Conservation (phyloP, 2,888 invertebrate species). For the Amiota mariae region DNA sequence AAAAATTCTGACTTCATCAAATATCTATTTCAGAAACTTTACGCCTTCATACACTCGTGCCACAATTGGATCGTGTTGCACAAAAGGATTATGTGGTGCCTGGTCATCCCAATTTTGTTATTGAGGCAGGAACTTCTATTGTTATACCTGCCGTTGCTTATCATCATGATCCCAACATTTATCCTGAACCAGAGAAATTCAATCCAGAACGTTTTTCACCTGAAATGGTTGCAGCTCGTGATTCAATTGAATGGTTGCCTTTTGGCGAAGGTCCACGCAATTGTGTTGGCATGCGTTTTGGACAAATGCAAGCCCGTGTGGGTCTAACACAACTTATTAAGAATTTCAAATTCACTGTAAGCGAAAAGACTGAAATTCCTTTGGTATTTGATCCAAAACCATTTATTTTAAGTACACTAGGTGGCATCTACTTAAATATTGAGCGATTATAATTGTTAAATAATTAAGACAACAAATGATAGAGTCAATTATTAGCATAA, state of each 20-base stretch:
- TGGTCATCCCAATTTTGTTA: slow-evolving; percentile 38
- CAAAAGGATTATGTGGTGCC: slow-evolving; percentile 60
- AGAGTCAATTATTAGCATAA: not conserved
- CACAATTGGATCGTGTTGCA: slow-evolving; percentile 57
- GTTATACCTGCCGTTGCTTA: slow-evolving; percentile 75
- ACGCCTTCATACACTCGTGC: slow-evolving; percentile 75
- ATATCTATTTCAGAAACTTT: slow-evolving; percentile 74
- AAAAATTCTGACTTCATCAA: not conserved
- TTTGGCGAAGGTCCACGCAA: slow-evolving; percentile 69
- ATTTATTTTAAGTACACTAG: no score
- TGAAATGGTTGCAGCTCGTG: slow-evolving; percentile 74
- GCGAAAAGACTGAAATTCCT: no score
- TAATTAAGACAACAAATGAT: no score
- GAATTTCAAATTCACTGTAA: no score
- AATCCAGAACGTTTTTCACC: slow-evolving; percentile 77
- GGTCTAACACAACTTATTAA: no score
- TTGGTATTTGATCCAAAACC: no score
- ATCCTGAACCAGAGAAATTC: slow-evolving; percentile 77
- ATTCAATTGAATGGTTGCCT: slow-evolving; percentile 62
- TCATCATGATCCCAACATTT: slow-evolving; percentile 77
- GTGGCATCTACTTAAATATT: slow-evolving; percentile 44
- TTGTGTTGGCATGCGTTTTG: slow-evolving; percentile 68
- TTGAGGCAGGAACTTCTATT: slow-evolving; percentile 53
- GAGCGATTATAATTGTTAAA: slow-evolving; percentile 34
- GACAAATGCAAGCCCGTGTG: no score